A percentile compares a stretch with the other conserved stretches of the same genome.
These are phyloP conservation scores for Sinella curviseta DNA, from an alignment of 1,140 invertebrate genomes.

Conservation along the genomic window DNA sequence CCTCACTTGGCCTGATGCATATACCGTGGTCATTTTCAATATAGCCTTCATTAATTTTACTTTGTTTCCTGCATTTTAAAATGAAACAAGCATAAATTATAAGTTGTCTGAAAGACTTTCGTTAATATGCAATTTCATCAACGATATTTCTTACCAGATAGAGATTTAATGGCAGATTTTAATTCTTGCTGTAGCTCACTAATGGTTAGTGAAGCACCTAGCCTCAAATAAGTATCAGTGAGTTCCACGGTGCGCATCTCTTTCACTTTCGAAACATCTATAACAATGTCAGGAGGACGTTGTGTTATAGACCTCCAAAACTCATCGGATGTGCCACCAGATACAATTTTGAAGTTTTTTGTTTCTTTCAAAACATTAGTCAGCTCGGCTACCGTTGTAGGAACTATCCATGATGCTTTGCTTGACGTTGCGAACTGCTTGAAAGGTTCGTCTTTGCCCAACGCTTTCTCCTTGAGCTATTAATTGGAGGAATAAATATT, in stretches of 20 bases:
- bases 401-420: not conserved
- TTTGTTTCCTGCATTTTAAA: not conserved
- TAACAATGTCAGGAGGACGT: not conserved
- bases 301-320: not conserved
- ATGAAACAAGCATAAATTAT: not conserved
- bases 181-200: slow-evolving; percentile 25
- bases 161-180: not conserved
- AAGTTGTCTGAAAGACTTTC: slow-evolving; percentile 18
- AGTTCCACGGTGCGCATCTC: not conserved
- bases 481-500: not conserved
- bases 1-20: slow-evolving; percentile 8
- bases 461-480: not conserved
- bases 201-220: slow-evolving; percentile 38
- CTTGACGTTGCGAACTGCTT: not conserved
- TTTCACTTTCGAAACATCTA: slow-evolving; percentile 11
- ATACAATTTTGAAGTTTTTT: slow-evolving; percentile 22
- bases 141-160: slow-evolving; percentile 23
- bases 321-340: slow-evolving; percentile 27
- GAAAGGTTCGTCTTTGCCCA: not conserved
- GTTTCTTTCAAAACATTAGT: not conserved
- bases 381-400: not conserved
- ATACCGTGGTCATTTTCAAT: not conserved
- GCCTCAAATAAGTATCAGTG: not conserved
- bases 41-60: not conserved
- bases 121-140: not conserved